phyloP scores from a whole-genome alignment of 2,888 invertebrate species.

The Cephus rjabovi region DNA sequence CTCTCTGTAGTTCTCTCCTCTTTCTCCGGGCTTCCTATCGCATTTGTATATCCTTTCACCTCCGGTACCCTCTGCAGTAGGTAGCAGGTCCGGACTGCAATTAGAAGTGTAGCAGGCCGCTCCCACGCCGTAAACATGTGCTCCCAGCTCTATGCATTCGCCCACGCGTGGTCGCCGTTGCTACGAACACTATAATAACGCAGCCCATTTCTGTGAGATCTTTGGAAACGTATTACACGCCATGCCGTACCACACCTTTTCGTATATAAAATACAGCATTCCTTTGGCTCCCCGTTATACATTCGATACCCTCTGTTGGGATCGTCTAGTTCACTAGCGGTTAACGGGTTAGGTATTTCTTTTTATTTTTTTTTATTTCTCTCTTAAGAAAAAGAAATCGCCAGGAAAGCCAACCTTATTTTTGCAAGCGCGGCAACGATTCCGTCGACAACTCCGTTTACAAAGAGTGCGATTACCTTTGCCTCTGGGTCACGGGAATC shows the following conservation, averaged over 20 bases:
- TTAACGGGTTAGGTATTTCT: not conserved
- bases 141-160: constrained; percentile 27
- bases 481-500: not conserved
- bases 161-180: constrained; percentile 22
- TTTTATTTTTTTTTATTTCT: no score
- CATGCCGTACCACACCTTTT: not conserved
- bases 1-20: not conserved
- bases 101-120: constrained; percentile 45
- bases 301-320: not conserved
- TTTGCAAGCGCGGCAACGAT: not conserved
- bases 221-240: not conserved
- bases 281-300: not conserved
- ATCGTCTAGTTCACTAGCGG: not conserved
- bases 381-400: not conserved
- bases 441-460: not conserved
- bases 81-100: constrained; percentile 40
- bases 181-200: not conserved
- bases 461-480: constrained; percentile 10
- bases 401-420: not conserved
- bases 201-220: not conserved
- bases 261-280: constrained; percentile 3
- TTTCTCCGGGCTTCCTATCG: not conserved
- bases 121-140: constrained; percentile 40
- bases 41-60: not conserved
- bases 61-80: not conserved